phyloP scores from a whole-genome alignment of 2,113 vertebrate species.

The Tor tambroides region DNA sequence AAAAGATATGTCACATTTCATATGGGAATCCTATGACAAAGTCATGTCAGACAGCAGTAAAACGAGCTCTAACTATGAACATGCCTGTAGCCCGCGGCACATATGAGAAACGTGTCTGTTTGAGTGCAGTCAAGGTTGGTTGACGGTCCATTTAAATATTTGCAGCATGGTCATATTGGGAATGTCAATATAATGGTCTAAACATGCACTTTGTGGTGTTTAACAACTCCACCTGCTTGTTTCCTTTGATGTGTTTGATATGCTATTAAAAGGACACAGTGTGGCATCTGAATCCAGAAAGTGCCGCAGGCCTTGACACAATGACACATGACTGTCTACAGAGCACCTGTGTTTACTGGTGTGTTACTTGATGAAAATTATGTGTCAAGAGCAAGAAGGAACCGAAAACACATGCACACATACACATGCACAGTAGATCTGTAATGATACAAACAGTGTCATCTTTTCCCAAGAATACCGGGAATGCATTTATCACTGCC shows the following conservation, averaged over 20 bases:
- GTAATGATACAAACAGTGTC: too few species aligned
- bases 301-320: neutral
- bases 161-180: constrained; percentile 15
- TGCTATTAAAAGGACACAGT: neutral
- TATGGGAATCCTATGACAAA: neutral
- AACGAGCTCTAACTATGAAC: neutral
- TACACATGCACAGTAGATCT: too few species aligned
- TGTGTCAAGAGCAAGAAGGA: neutral
- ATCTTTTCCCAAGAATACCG: too few species aligned
- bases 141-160: constrained; percentile 18
- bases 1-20: neutral
- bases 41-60: neutral
- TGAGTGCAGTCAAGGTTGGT: neutral
- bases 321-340: neutral
- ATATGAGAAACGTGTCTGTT: neutral
- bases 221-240: constrained; percentile 22
- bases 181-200: constrained; percentile 9
- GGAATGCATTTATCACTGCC: too few species aligned
- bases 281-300: constrained; percentile 2
- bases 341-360: neutral
- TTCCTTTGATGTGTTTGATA: constrained; percentile 22
- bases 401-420: neutral
- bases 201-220: constrained; percentile 9
- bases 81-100: neutral
- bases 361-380: neutral